phyloP scores from a whole-genome alignment of 2,113 vertebrate species.

The Tenebrosternarchus preto region DNA sequence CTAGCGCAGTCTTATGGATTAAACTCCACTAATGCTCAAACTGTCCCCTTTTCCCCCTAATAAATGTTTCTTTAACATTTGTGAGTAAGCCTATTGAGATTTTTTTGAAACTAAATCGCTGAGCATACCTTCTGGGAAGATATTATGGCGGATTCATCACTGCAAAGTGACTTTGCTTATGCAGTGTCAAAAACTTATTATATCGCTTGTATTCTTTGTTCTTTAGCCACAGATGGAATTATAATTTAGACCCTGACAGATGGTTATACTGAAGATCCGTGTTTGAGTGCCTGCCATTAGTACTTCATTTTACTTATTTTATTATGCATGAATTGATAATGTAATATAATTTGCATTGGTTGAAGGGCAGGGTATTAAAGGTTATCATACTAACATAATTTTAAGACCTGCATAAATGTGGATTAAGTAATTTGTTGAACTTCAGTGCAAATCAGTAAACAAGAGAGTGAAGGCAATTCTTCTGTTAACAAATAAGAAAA shows the following conservation, averaged over 20 bases:
- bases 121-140: neutral
- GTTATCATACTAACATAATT: neutral
- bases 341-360: neutral
- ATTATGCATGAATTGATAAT: neutral
- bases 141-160: neutral
- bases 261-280: neutral
- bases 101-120: neutral
- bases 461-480: neutral
- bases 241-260: neutral
- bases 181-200: neutral
- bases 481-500: neutral
- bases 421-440: neutral
- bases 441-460: neutral
- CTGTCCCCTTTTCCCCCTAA: too few species aligned
- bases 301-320: neutral
- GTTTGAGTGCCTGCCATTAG: neutral
- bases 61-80: too few species aligned
- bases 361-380: neutral
- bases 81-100: neutral
- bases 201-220: neutral
- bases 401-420: neutral
- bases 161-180: conserved; percentile 31
- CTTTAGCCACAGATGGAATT: neutral
- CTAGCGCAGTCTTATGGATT: too few species aligned
- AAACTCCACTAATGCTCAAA: too few species aligned